Conservation (phyloP, 2,888 invertebrate species). For the Agonum fuliginosum region DNA sequence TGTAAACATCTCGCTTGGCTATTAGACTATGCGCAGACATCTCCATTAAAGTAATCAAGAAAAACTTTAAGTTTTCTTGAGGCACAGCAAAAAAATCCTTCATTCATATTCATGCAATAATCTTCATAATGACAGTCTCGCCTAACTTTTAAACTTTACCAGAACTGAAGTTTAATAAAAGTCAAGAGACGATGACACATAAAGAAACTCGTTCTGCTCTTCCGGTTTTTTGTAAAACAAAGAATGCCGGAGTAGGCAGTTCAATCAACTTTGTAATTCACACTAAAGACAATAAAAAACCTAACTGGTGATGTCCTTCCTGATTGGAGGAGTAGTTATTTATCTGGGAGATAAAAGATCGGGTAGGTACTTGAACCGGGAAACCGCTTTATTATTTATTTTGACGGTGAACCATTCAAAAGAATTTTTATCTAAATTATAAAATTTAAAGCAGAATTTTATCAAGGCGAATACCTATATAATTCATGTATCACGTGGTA, state of each 20-base stretch:
- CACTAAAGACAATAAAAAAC: conserved; percentile 3
- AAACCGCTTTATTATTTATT: too few species aligned
- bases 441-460: too few species aligned
- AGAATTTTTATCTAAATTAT: too few species aligned
- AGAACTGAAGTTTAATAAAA: not conserved
- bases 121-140: not conserved
- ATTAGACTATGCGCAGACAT: too few species aligned
- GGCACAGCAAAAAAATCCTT: too few species aligned
- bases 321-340: not conserved
- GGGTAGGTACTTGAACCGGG: not conserved
- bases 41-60: too few species aligned
- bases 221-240: conserved; percentile 12
- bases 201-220: not conserved
- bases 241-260: not conserved
- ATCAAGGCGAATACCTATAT: too few species aligned
- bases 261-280: conserved; percentile 4
- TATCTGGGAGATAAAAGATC: not conserved
- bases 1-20: too few species aligned
- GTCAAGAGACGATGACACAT: too few species aligned
- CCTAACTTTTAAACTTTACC: not conserved
- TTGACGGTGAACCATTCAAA: too few species aligned
- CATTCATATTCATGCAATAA: conserved; percentile 3
- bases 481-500: too few species aligned
- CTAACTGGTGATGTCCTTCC: conserved; percentile 25
- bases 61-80: too few species aligned